Base-by-base conservation (phyloP, 2,113 vertebrate species). In the Pavo muticus region DNA sequence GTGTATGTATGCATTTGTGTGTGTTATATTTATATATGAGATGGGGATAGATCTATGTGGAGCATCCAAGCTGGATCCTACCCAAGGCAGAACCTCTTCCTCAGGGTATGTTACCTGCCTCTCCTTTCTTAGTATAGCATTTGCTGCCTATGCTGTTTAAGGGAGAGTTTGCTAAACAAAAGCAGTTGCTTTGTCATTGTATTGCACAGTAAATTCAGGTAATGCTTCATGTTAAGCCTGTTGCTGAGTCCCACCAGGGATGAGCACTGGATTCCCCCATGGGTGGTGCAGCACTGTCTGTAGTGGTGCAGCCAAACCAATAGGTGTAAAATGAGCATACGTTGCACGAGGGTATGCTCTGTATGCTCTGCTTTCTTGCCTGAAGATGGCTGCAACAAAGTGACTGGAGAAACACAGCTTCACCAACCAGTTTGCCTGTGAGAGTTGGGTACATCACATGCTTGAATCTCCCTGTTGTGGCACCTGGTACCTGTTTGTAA, bases 391-490 rank as follows among this genome's bases (percentile, higher is more conserved):
- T 4, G n/a, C 54, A 39, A 10, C 32, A 74, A 42, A 89, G 39
- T 9, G 32, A 23, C 47, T 0, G 0, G 14, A 37, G 24, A n/a
- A 70, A 25, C n/a, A 29, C 40, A 32, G 15, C 52, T 64, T 59
- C 77, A 15, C 11, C 2, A 1, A 4, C 32, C 37, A 6, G 27
- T 42, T 42, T 67, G 30, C 42, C 47, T 12, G 0, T 0, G 16
- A 37, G 63, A 21, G 6, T 18, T 39, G 0, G 1, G 29, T 63
- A 11, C 61, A 27, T 86, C 37, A 18, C 0, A 0, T 16, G 9
- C 54, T 74, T 39, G 39, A 32, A 75, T 72, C 64, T 50, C 29
- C 47, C n/a, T 32, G 4, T 29, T 39, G 21, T 25, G 63, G 17
- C 57, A n/a, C 23, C 8, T 3, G 21, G 2, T 20, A 10, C 64